Evolutionary conservation across 2,888 invertebrate genomes (phyloP).

Genomic region (Dryomyza anilis): DNA sequence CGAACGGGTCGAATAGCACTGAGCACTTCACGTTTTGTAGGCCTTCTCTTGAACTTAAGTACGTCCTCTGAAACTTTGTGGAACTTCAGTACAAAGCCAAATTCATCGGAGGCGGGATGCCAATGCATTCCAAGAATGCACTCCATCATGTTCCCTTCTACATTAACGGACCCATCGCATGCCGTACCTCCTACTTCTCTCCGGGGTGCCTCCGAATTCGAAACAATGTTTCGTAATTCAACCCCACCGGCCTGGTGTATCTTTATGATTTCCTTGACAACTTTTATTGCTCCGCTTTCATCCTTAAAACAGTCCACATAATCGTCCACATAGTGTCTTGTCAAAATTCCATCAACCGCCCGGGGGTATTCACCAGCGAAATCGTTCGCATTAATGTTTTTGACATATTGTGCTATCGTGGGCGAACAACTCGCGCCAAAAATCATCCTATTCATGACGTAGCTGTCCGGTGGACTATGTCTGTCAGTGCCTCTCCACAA

Average conservation of each 20-base stretch:
- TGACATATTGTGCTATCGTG: background rate
- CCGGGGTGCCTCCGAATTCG: constrained; percentile 28
- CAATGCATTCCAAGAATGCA: background rate
- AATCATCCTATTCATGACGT: background rate
- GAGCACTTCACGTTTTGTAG: too few species aligned
- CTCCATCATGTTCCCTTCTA: background rate
- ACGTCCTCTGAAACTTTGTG: background rate
- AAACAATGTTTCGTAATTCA: constrained; percentile 33
- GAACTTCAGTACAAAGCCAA: background rate
- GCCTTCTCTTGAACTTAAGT: background rate
- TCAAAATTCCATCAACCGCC: background rate
- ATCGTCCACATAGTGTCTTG: background rate
- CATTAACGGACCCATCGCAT: background rate
- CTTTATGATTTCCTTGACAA: constrained; percentile 7
- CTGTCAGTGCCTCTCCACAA: background rate
- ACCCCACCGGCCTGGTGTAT: constrained; percentile 17
- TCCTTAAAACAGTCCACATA: constrained; percentile 30
- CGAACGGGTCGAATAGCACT: too few species aligned
- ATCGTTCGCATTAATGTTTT: background rate
- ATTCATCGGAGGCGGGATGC: too few species aligned
- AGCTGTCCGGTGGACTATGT: background rate
- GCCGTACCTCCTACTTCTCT: background rate
- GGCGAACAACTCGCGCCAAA: background rate
- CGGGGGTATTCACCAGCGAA: background rate
- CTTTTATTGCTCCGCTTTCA: constrained; percentile 26